A percentile compares a stretch with the other conserved stretches of the same genome.
Evolutionary conservation across 2,113 vertebrate species (phyloP).

Genomic region (Ciconia maguari): DNA sequence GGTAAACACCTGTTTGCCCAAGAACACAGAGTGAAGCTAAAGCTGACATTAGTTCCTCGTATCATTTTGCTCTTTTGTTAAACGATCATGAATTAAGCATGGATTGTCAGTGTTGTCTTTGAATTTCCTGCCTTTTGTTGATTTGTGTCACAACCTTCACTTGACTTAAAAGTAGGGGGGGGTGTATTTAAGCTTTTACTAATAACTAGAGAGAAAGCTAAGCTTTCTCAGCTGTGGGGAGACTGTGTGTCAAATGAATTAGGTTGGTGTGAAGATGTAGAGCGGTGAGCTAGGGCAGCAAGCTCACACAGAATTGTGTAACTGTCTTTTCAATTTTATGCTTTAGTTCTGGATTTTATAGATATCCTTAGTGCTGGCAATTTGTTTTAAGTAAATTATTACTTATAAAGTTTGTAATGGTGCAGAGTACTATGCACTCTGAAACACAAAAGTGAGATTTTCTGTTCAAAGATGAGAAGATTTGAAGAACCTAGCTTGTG

Average conservation of each 20-base stretch:
- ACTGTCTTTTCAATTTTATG: slow-evolving; percentile 64
- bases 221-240: slow-evolving; percentile 23
- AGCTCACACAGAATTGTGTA: slow-evolving; percentile 38
- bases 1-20: not conserved
- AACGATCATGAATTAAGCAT: slow-evolving; percentile 22
- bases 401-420: not conserved
- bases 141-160: slow-evolving; percentile 10
- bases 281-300: not conserved
- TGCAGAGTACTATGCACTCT: not conserved
- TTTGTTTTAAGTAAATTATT: slow-evolving; percentile 46
- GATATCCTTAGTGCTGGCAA: slow-evolving; percentile 18
- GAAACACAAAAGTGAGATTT: not conserved
- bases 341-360: slow-evolving; percentile 46
- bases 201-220: slow-evolving; percentile 19
- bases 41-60: not conserved
- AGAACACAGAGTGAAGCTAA: not conserved
- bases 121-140: slow-evolving; percentile 48
- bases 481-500: not conserved
- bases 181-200: slow-evolving; percentile 24
- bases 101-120: not conserved
- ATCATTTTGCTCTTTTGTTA: not conserved
- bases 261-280: slow-evolving; percentile 1
- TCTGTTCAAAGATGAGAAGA: not conserved
- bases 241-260: slow-evolving; percentile 64
- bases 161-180: not conserved